Evolutionary conservation across 1,140 invertebrate genomes (phyloP), one percentile per base, ranked within the genome.

Genomic region (Drosophila nannoptera): DNA sequence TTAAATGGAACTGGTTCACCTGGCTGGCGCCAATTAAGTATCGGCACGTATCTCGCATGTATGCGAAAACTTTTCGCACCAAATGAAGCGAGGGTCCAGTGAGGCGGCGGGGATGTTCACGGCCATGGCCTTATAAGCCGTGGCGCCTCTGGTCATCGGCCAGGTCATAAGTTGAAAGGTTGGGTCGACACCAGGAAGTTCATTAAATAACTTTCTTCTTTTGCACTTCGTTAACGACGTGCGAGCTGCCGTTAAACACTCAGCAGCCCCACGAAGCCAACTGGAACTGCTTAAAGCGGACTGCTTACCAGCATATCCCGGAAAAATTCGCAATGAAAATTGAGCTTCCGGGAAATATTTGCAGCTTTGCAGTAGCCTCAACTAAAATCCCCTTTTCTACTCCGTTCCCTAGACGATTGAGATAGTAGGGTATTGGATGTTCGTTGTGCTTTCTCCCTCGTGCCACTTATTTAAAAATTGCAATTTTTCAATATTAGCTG

Each of bases 161-260:
- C 59, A 56, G 59, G 59, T 80, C 59, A 64, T 36, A 60, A 45
- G 52, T 52, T 54, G 55, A 64, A 71, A 69, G 77, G 68, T 77
- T 84, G 62, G 73, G 73, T 62, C 73, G 80, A 59, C 38, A 67
- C 50, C 76, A 83, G 80, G 80, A 83, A 80, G 81, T 84, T 84
- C 80, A 84, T 83, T 83, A 83, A 77, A 83, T 74, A 60, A 64
- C 61, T 58, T 69, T 64, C 32, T 22, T 46, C 16, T 46, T 53
- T 55, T 1, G 9, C 8, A 32, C 38, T 40, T 56, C 53, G 45
- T 48, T 83, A 77, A 77, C 59, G 75, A 82, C 74, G 74, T 70
- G 62, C n/a, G 54, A 49, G 67, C 33, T 16, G 48, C 69, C 66
- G 76, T 67, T 73, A 64, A 62, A 64, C 61, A 48, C 52, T 43